Evolutionary conservation across 2,113 vertebrate genomes (phyloP).

Genomic region (Micronycteris hirsuta): DNA sequence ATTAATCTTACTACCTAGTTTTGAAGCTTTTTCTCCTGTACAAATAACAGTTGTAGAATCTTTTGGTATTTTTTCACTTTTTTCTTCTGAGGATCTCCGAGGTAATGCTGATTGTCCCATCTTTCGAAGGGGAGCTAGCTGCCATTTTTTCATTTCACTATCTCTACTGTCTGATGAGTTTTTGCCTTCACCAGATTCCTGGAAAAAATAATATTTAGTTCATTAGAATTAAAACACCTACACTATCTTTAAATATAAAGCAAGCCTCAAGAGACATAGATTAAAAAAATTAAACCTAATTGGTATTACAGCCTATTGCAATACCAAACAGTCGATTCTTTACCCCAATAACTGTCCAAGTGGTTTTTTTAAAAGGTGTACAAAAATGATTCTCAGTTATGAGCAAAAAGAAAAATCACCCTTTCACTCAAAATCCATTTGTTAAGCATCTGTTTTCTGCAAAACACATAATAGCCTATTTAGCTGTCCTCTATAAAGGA

Average conservation of each 20-base stretch:
- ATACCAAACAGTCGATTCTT: background rate
- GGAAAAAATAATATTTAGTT: constrained; percentile 49
- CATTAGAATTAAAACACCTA: constrained; percentile 37
- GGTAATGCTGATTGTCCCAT: constrained; percentile 74
- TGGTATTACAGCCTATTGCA: background rate
- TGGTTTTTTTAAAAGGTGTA: background rate
- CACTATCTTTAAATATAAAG: constrained; percentile 25
- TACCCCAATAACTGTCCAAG: background rate
- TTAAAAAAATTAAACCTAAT: background rate
- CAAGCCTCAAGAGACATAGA: background rate
- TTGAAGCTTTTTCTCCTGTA: constrained; percentile 77
- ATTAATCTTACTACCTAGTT: constrained; percentile 75
- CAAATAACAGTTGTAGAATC: constrained; percentile 71
- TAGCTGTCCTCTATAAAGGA: background rate
- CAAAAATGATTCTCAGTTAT: background rate
- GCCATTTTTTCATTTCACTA: constrained; percentile 80
- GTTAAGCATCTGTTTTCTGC: background rate
- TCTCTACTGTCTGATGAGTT: constrained; percentile 79
- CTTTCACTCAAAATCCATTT: constrained; percentile 21
- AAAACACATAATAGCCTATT: background rate
- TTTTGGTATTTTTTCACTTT: constrained; percentile 81
- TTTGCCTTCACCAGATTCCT: constrained; percentile 83
- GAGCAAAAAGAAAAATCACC: background rate
- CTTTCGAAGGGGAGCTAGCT: constrained; percentile 80
- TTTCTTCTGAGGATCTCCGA: constrained; percentile 82